Percentiles rank a stretch among this genome's conserved stretches.
These are phyloP conservation scores for Pocillopora grandis DNA, from an alignment of 92 coral and sea anemone species.

Conservation along the genomic window DNA sequence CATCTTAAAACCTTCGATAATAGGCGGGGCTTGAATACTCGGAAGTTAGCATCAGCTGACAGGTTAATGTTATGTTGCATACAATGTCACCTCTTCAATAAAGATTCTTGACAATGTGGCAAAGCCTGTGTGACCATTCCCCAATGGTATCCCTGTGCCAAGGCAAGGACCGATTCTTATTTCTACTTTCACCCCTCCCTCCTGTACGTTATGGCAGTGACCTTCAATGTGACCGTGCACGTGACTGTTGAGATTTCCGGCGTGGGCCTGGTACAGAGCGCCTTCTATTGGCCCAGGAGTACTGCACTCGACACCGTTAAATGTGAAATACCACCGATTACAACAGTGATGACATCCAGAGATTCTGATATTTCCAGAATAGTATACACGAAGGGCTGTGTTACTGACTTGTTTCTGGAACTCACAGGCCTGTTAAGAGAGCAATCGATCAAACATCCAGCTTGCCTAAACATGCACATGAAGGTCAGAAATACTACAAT, in stretches of 20 bases:
- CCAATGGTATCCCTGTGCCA: neutral
- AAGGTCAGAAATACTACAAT: no score
- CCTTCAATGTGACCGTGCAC: slow-evolving; percentile 48
- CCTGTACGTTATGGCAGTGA: slow-evolving; percentile 27
- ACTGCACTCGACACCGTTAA: slow-evolving; percentile 44
- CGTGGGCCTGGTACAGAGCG: slow-evolving; percentile 9
- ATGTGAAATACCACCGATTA: slow-evolving; percentile 53
- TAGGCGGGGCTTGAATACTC: no score
- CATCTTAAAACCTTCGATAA: no score
- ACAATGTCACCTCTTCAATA: slow-evolving; percentile 39
- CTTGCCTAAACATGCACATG: no score
- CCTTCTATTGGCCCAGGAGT: slow-evolving; percentile 52
- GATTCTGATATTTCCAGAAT: slow-evolving; percentile 44
- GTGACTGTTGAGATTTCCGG: neutral
- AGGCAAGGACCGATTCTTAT: slow-evolving; percentile 39
- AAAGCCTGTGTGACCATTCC: slow-evolving; percentile 37
- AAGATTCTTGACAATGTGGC: slow-evolving; percentile 44
- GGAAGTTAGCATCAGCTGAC: neutral
- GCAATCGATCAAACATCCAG: no score
- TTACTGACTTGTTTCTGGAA: slow-evolving; percentile 9
- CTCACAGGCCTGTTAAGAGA: slow-evolving; percentile 27
- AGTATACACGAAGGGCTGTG: slow-evolving; percentile 48
- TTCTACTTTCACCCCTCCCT: slow-evolving; percentile 30
- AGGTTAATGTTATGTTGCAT: neutral
- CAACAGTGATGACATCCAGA: slow-evolving; percentile 22